These are phyloP conservation scores for Vollenhovia emeryi DNA, from an alignment of 1,140 invertebrate genomes.

Conservation along the genomic window DNA sequence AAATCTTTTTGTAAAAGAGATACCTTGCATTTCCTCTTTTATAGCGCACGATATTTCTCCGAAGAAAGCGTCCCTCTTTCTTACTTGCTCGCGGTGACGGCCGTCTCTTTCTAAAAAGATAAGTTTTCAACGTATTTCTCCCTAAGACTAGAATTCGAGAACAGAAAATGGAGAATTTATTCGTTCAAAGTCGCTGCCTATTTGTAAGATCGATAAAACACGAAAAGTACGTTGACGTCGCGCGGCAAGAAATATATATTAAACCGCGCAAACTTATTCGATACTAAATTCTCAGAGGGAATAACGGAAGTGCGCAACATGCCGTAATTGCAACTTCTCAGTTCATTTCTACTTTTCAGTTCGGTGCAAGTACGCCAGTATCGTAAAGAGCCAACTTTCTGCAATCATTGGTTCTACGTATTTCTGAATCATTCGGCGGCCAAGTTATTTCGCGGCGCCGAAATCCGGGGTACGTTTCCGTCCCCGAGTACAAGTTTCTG, in stretches of 20 bases:
- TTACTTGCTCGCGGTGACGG: conserved; percentile 43
- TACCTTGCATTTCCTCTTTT: conserved; percentile 59
- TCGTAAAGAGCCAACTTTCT: not conserved
- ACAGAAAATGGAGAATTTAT: conserved; percentile 39
- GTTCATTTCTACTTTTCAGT: not conserved
- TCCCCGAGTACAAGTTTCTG: not conserved
- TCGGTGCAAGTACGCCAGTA: not conserved
- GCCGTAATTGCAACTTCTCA: not conserved
- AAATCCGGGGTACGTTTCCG: not conserved
- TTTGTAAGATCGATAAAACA: conserved; percentile 8
- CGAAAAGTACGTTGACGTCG: not conserved
- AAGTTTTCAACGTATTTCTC: conserved; percentile 46
- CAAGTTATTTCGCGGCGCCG: not conserved
- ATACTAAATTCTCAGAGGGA: not conserved
- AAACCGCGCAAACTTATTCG: not conserved
- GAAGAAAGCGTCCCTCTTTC: conserved; percentile 43
- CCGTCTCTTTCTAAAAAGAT: conserved; percentile 34
- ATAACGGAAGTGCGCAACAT: not conserved
- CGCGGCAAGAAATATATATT: not conserved
- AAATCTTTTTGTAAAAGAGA: conserved; percentile 62
- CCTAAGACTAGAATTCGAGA: conserved; percentile 37
- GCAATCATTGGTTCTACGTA: conserved; percentile 1
- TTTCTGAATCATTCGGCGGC: not conserved
- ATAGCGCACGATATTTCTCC: conserved; percentile 54
- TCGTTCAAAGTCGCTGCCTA: conserved; percentile 27